phyloP scores from a whole-genome alignment of 1,140 invertebrate genomes.

The Drosophila subpulchrella region DNA sequence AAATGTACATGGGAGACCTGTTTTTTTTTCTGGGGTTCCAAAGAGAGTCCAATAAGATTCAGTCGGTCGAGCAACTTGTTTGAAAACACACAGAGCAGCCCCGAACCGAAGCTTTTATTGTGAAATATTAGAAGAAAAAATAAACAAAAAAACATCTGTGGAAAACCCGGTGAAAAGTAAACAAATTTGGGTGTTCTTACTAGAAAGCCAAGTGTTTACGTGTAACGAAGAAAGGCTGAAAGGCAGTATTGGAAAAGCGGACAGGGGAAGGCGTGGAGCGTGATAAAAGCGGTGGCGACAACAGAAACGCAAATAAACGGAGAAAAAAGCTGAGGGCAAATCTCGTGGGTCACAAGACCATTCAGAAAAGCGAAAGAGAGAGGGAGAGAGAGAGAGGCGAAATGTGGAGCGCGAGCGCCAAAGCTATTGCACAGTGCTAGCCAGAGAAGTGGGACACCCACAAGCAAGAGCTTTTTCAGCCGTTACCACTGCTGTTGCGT shows the following conservation, averaged over 20 bases:
- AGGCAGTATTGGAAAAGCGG: constrained; percentile 60
- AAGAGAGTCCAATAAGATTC: constrained; percentile 15
- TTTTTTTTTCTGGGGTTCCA: constrained; percentile 3
- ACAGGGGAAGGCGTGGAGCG: constrained; percentile 69
- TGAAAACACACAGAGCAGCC: constrained; percentile 37
- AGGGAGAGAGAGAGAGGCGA: constrained; percentile 8
- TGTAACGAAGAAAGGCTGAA: constrained; percentile 27
- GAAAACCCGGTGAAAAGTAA: constrained; percentile 26
- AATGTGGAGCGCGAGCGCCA: constrained; percentile 35
- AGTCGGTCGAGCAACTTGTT: constrained; percentile 73
- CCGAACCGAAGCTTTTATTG: constrained; percentile 16
- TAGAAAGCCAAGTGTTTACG: constrained; percentile 28
- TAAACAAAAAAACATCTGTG: constrained; percentile 1
- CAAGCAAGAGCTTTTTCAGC: constrained; percentile 25
- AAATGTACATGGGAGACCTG: background rate
- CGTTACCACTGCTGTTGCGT: constrained; percentile 1
- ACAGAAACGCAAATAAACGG: constrained; percentile 60
- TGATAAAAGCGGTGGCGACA: constrained; percentile 75
- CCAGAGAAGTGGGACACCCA: constrained; percentile 32
- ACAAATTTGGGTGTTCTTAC: constrained; percentile 35
- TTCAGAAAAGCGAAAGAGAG: constrained; percentile 27
- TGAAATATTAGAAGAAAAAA: constrained; percentile 1
- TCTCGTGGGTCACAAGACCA: constrained; percentile 75
- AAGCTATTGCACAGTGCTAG: constrained; percentile 61
- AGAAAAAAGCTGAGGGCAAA: constrained; percentile 50